These are phyloP conservation scores for Oreotragus oreotragus DNA, from an alignment of 2,113 vertebrate genomes.

Conservation along the genomic window DNA sequence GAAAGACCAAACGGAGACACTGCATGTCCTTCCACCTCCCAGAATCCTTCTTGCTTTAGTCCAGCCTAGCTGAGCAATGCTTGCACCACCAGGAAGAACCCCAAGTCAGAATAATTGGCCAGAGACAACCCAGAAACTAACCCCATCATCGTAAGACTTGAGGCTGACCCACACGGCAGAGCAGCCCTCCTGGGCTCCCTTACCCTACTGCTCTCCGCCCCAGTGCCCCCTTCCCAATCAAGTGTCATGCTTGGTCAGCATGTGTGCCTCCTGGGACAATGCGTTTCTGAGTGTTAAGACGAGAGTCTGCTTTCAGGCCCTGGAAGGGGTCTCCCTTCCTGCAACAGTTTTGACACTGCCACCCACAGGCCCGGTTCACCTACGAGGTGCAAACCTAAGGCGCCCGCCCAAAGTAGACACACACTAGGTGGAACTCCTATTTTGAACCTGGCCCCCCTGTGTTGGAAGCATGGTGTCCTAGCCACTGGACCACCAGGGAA, in stretches of 20 bases:
- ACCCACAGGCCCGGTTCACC: not conserved
- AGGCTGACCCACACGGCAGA: not conserved
- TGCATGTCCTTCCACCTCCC: not conserved
- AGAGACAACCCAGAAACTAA: not conserved
- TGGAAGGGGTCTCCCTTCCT: not conserved
- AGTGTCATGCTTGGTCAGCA: not conserved
- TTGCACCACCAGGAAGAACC: not conserved
- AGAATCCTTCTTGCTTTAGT: not conserved
- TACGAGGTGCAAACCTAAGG: not conserved
- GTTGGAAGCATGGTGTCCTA: not conserved
- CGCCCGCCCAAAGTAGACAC: accelerated
- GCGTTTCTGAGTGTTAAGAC: not conserved
- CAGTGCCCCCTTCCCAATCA: not conserved
- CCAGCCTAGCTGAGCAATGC: not conserved
- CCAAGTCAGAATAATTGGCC: not conserved
- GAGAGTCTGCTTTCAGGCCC: not conserved
- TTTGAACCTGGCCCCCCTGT: not conserved
- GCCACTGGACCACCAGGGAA: not conserved
- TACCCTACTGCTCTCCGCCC: not conserved
- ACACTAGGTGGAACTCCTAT: not conserved
- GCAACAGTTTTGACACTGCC: not conserved
- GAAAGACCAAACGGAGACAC: not conserved
- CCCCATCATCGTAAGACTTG: not conserved
- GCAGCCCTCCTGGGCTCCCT: not conserved
- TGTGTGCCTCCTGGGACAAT: not conserved